A percentile compares a stretch with the other conserved stretches of the same genome.
phyloP scores from a whole-genome alignment of 2,888 invertebrate species.

The Dascillus cervinus region DNA sequence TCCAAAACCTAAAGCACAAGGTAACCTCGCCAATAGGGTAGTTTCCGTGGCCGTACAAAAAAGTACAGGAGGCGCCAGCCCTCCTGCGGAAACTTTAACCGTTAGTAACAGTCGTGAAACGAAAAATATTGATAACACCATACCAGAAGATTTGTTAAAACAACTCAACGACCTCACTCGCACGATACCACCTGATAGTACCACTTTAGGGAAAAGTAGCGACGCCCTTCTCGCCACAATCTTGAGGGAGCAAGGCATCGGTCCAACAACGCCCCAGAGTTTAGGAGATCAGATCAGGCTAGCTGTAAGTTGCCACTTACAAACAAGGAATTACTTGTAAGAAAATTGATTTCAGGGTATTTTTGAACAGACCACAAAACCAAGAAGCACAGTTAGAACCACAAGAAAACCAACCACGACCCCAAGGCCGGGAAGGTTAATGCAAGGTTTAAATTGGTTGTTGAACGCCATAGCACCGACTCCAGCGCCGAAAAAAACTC shows the following conservation, averaged over 20 bases:
- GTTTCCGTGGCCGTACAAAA: too few species aligned
- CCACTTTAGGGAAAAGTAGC: conserved; percentile 52
- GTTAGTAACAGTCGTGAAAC: background rate
- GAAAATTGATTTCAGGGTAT: background rate
- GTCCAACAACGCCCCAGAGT: conserved; percentile 60
- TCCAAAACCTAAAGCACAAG: conserved; percentile 3
- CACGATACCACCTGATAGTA: conserved; percentile 24
- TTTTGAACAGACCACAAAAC: too few species aligned
- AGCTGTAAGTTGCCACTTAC: conserved; percentile 25
- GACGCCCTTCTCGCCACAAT: conserved; percentile 64
- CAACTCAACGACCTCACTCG: conserved; percentile 35
- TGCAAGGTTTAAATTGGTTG: conserved; percentile 40
- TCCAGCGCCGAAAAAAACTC: conserved; percentile 23
- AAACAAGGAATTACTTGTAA: too few species aligned
- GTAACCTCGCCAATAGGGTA: conserved; percentile 24
- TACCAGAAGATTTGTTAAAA: conserved; percentile 34
- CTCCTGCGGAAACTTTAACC: background rate
- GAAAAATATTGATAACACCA: too few species aligned
- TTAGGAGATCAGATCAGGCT: conserved; percentile 32
- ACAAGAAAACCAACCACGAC: conserved; percentile 32
- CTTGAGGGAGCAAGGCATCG: conserved; percentile 64
- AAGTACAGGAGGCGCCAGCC: background rate
- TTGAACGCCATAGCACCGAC: conserved; percentile 32
- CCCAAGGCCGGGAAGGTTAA: conserved; percentile 40
- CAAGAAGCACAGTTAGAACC: conserved; percentile 23